Conservation (phyloP, 2,797 vertebrate species). For the Hybognathus amarus region DNA sequence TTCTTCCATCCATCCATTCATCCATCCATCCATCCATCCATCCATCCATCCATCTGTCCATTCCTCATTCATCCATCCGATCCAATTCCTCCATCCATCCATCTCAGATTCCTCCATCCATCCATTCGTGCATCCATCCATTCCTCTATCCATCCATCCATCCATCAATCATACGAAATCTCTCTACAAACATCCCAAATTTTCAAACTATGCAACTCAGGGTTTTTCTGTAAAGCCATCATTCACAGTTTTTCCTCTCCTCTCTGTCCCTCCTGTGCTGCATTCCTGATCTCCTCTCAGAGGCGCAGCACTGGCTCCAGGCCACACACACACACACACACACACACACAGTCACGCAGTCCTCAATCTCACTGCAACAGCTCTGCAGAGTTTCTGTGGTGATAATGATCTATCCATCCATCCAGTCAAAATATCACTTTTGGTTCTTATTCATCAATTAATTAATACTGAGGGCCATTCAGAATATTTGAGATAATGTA, state of each 20-base stretch:
- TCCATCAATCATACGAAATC: background rate
- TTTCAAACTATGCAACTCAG: background rate
- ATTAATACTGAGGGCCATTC: background rate
- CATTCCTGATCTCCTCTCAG: slow-evolving; percentile 61
- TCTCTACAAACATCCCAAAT: background rate
- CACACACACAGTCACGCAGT: slow-evolving; percentile 64
- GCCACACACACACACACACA: slow-evolving; percentile 54
- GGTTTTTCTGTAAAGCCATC: background rate
- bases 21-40: accelerated
- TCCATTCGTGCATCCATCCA: accelerated
- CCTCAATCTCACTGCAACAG: slow-evolving; percentile 58
- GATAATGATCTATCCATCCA: too few species aligned
- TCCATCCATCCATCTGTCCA: accelerated
- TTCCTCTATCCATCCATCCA: background rate
- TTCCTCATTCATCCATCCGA: accelerated
- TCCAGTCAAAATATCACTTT: background rate
- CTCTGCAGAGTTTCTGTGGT: background rate
- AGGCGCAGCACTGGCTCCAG: slow-evolving; percentile 64
- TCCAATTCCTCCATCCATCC: accelerated
- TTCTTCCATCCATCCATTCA: accelerated
- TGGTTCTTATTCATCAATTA: background rate
- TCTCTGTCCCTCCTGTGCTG: background rate
- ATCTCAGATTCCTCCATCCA: accelerated
- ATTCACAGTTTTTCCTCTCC: background rate
- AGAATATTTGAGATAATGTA: too few species aligned